Evolutionary conservation across 2,888 invertebrate species (phyloP).

Genomic region (Leptinotarsa peninsularis): DNA sequence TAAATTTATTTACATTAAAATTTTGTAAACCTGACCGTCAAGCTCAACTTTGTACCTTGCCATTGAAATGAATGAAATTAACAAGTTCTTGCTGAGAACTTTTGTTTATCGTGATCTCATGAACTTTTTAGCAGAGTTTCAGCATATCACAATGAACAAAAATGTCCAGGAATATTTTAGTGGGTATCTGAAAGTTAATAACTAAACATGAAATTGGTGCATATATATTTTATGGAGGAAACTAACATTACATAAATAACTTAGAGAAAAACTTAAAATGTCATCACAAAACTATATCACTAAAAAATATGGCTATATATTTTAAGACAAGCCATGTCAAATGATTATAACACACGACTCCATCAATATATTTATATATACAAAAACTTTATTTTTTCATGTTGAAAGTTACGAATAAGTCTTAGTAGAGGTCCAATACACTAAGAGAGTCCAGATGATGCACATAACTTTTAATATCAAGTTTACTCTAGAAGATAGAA

Average conservation of each 20-base stretch:
- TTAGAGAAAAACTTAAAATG: conserved; percentile 47
- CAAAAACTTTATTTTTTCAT: conserved; percentile 14
- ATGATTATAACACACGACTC: conserved; percentile 15
- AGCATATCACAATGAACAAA: no score
- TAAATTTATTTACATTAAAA: no score
- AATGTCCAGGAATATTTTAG: no score
- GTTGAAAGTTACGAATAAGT: conserved; percentile 2
- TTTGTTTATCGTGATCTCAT: no score
- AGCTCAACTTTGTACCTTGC: no score
- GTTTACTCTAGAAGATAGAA: conserved; percentile 18
- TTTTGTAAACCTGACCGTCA: no score
- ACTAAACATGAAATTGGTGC: conserved; percentile 40
- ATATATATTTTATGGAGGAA: conserved; percentile 45
- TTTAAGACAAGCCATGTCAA: conserved; percentile 36
- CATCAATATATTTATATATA: conserved; percentile 26
- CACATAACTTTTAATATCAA: conserved; percentile 19
- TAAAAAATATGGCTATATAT: conserved; percentile 52
- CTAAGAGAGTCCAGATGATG: conserved; percentile 22
- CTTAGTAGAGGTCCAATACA: conserved; percentile 11
- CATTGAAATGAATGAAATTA: no score
- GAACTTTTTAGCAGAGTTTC: no score
- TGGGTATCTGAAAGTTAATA: no score
- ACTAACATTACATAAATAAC: conserved; percentile 48
- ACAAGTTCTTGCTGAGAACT: no score
- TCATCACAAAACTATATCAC: conserved; percentile 53